Conservation (phyloP, 1,140 invertebrate genomes). For the Bursaphelenchus mucronatus region DNA sequence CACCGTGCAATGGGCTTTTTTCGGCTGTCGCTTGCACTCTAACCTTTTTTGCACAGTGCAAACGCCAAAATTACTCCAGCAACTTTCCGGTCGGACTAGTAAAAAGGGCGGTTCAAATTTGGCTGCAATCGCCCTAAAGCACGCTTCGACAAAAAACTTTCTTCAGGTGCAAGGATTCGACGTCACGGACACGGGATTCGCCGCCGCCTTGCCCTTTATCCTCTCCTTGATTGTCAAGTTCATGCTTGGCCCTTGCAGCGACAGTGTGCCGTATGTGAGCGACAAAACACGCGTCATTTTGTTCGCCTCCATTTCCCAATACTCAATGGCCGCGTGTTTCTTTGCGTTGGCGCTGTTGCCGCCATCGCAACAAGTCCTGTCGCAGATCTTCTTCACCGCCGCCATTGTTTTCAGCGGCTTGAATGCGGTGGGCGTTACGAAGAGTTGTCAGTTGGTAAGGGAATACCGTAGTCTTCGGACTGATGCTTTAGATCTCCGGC, state of each 20-base stretch:
- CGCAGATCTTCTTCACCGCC: slow-evolving; percentile 38
- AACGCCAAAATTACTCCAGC: too few species aligned
- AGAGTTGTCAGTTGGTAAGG: slow-evolving; percentile 42
- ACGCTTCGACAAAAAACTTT: too few species aligned
- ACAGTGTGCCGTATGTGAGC: slow-evolving; percentile 43
- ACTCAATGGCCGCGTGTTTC: slow-evolving; percentile 35
- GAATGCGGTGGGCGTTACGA: slow-evolving; percentile 42
- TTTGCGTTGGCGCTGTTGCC: slow-evolving; percentile 36
- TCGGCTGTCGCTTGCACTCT: too few species aligned
- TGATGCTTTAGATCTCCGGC: too few species aligned
- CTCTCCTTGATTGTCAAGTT: slow-evolving; percentile 41
- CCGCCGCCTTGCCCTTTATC: slow-evolving; percentile 48
- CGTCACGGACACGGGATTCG: slow-evolving; percentile 40
- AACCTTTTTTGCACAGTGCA: too few species aligned
- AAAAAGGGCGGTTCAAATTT: too few species aligned
- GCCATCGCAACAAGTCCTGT: slow-evolving; percentile 22
- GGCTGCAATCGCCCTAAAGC: too few species aligned
- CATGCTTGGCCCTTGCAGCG: slow-evolving; percentile 47
- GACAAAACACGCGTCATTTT: slow-evolving; percentile 40
- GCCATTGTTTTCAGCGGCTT: slow-evolving; percentile 45
- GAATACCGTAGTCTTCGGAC: too few species aligned
- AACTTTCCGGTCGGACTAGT: too few species aligned
- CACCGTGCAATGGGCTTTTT: too few species aligned
- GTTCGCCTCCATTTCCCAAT: slow-evolving; percentile 46
- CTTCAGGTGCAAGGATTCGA: slow-evolving; percentile 42